These are phyloP conservation scores for Meteorus cinctellus DNA, from an alignment of 2,888 invertebrate species.

Conservation along the genomic window DNA sequence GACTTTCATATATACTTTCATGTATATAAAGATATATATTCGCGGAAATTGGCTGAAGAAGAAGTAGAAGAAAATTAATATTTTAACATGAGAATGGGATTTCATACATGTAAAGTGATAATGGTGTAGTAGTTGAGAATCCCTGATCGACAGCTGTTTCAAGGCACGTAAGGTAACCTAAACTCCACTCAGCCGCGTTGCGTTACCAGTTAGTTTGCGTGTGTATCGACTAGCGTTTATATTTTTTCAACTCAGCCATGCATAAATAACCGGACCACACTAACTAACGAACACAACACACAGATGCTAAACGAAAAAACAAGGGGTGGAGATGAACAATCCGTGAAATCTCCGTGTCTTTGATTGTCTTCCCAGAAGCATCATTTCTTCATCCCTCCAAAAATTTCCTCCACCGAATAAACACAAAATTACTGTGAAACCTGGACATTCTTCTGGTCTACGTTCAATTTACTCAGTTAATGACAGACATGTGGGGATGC, in stretches of 20 bases:
- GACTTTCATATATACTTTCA: too few species aligned
- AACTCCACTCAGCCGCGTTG: conserved; percentile 56
- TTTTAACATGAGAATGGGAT: background rate
- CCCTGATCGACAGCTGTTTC: conserved; percentile 71
- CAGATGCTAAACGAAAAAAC: conserved; percentile 38
- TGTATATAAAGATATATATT: background rate
- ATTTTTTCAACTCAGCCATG: conserved; percentile 62
- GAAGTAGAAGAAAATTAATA: background rate
- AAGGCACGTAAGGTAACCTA: conserved; percentile 67
- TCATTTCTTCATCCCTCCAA: conserved; percentile 56
- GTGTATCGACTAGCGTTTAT: conserved; percentile 67
- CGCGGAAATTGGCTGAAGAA: background rate
- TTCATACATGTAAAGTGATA: background rate
- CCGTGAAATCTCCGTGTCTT: conserved; percentile 56
- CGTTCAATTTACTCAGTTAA: background rate
- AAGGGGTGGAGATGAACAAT: conserved; percentile 42
- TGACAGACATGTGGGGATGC: background rate
- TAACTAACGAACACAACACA: conserved; percentile 12
- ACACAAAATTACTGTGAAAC: background rate
- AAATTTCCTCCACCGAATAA: conserved; percentile 56
- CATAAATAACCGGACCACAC: conserved; percentile 63
- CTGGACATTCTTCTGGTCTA: background rate
- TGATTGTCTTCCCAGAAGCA: conserved; percentile 70
- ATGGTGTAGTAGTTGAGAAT: conserved; percentile 61
- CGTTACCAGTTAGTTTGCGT: conserved; percentile 62